A percentile compares a stretch with the other conserved stretches of the same genome.
Conservation (phyloP, 2,888 invertebrate species). For the Dicyrtoma fusca region DNA sequence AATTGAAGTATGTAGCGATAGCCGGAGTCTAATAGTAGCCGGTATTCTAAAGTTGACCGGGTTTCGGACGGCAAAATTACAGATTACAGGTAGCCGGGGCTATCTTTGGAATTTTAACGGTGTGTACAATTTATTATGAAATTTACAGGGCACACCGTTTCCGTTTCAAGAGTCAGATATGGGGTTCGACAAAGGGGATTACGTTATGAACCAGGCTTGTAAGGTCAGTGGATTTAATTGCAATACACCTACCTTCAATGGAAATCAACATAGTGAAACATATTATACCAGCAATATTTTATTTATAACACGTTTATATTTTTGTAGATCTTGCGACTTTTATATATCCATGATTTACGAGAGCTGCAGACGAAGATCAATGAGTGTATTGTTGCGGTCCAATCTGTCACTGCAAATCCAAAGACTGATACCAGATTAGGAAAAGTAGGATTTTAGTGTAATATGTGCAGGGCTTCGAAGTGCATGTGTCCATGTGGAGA, state of each 20-base stretch:
- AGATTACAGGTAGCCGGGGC: too few species aligned
- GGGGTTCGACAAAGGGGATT: conserved; percentile 70
- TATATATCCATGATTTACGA: conserved; percentile 82
- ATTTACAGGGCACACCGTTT: conserved; percentile 68
- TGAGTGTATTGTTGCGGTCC: conserved; percentile 89
- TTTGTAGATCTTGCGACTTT: conserved; percentile 70
- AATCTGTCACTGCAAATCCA: conserved; percentile 91
- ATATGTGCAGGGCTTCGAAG: neutral
- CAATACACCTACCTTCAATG: neutral
- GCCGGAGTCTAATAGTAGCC: too few species aligned
- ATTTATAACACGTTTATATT: neutral
- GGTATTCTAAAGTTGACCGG: too few species aligned
- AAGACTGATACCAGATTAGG: conserved; percentile 94
- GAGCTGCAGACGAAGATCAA: conserved; percentile 91
- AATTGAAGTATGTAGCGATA: too few species aligned
- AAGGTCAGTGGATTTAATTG: conserved; percentile 60
- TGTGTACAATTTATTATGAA: too few species aligned
- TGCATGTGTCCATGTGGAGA: too few species aligned
- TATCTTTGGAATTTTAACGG: too few species aligned
- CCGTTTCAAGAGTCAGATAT: conserved; percentile 71
- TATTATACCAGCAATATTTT: too few species aligned
- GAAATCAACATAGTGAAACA: too few species aligned
- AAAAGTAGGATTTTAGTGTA: conserved; percentile 72
- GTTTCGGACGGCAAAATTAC: too few species aligned
- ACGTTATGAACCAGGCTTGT: conserved; percentile 70